A percentile compares a stretch with the other conserved stretches of the same genome.
Conservation (phyloP, 2,888 invertebrate genomes). For the Thereva unica region DNA sequence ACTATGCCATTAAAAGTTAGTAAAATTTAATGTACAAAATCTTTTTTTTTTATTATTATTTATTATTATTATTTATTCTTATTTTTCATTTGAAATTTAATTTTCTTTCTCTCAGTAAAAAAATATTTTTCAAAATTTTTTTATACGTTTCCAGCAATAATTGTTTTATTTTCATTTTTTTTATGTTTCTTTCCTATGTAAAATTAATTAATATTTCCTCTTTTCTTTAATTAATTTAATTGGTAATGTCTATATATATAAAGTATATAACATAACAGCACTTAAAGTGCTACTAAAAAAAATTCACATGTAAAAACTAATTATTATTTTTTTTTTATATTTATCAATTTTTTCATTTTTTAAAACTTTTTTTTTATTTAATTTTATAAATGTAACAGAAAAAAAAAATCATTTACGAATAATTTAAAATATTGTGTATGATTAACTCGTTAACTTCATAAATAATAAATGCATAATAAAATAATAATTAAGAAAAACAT, state of each 20-base stretch:
- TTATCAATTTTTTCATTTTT: background rate
- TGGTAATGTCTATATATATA: constrained; percentile 13
- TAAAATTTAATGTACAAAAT: constrained; percentile 32
- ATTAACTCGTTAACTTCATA: no score
- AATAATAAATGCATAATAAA: no score
- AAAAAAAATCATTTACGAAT: no score
- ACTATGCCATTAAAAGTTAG: constrained; percentile 28
- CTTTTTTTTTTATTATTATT: constrained; percentile 5
- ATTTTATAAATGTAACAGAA: no score
- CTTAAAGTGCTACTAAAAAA: constrained; percentile 23
- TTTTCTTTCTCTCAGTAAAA: constrained; percentile 22
- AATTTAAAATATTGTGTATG: no score
- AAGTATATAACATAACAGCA: constrained; percentile 23
- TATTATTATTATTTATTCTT: no score
- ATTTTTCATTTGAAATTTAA: constrained; percentile 7
- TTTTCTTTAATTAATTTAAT: constrained; percentile 6
- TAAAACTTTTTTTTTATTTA: constrained; percentile 1
- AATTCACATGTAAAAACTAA: background rate
- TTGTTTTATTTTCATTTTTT: constrained; percentile 4
- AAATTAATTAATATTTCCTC: background rate
- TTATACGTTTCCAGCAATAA: constrained; percentile 19
- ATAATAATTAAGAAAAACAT: no score
- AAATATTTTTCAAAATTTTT: constrained; percentile 26
- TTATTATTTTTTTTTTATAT: no score
- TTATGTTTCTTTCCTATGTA: constrained; percentile 15